Evolutionary conservation across 2,888 invertebrate genomes (phyloP), one percentile per base, ranked within the genome.

Genomic region (Coenonympha arcania): DNA sequence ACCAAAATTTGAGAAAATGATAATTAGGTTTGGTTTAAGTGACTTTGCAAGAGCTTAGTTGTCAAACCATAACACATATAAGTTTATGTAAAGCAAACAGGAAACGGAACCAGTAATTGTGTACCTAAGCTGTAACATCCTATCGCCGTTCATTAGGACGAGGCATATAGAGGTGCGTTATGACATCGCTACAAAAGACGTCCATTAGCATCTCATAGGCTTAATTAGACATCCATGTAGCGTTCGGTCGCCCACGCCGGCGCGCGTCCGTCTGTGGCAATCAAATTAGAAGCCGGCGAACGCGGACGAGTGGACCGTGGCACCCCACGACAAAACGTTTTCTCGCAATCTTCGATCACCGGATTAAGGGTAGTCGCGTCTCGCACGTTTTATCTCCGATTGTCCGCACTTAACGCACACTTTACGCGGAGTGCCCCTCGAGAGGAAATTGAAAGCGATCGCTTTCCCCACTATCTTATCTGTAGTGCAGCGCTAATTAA

Each of bases 381-480:
- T 83, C 81, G 82, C 81, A 83, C 84, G 81, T 83, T 84, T 86
- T 86, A 86, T 86, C 86, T 85, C 73, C 86, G 84, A 85, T 86
- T 86, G 86, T 85, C 76, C 83, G 80, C 86, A 85, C 85, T 86
- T 84, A 83, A 84, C 84, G 83, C 83, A 62, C 79, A 85, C 86
- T 85, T 84, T 81, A 82, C 79, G 79, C 82, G 77, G 78, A 85
- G 83, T 81, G 80, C 79, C 86, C 84, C 82, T 82, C 82, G 70
- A 79, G 80, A 82, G 84, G 81, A 84, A 86, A 86, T 86, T 85
- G 86, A 86, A 86, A 84, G 80, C 84, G 86, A 86, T 86, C 81
- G 79, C 80, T 83, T 84, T 81, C 73, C 81, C 73, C 69, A 66
- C 76, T 84, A 85, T 86, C 85, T 84, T 84, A 84, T 86, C 85